Percentiles rank a stretch among this genome's conserved stretches.
Evolutionary conservation across 2,797 vertebrate species (phyloP).

Genomic region (Leucoraja ocellata): DNA sequence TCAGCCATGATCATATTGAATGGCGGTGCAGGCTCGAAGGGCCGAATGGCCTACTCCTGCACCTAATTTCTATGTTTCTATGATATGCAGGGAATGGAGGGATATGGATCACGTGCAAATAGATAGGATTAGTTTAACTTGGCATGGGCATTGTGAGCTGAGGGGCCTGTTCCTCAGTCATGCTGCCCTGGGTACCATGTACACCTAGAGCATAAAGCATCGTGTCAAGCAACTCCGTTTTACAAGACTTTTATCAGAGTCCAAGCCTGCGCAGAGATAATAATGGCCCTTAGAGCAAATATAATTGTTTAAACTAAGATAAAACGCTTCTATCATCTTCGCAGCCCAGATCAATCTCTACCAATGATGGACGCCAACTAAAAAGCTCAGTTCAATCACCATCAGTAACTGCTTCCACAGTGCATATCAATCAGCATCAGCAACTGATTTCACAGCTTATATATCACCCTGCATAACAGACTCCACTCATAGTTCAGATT

Average conservation of each 20-base stretch:
- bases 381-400: neutral
- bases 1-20: too few species aligned
- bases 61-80: too few species aligned
- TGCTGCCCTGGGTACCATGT: too few species aligned
- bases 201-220: neutral
- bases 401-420: neutral
- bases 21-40: too few species aligned
- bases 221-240: neutral
- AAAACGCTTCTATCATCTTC: neutral
- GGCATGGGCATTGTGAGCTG: too few species aligned
- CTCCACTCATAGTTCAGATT: neutral
- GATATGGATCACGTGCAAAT: too few species aligned
- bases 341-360: neutral
- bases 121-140: too few species aligned
- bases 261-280: neutral
- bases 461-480: neutral
- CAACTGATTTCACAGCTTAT: neutral
- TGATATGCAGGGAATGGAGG: too few species aligned
- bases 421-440: conserved; percentile 1
- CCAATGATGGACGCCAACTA: too few species aligned
- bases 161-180: too few species aligned
- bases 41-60: too few species aligned
- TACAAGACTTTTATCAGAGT: neutral
- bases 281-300: neutral
- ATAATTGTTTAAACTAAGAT: neutral